A percentile compares a stretch with the other conserved stretches of the same genome.
These are phyloP conservation scores for Druon quercuslanigerum DNA, from an alignment of 1,140 invertebrate species.

Conservation along the genomic window DNA sequence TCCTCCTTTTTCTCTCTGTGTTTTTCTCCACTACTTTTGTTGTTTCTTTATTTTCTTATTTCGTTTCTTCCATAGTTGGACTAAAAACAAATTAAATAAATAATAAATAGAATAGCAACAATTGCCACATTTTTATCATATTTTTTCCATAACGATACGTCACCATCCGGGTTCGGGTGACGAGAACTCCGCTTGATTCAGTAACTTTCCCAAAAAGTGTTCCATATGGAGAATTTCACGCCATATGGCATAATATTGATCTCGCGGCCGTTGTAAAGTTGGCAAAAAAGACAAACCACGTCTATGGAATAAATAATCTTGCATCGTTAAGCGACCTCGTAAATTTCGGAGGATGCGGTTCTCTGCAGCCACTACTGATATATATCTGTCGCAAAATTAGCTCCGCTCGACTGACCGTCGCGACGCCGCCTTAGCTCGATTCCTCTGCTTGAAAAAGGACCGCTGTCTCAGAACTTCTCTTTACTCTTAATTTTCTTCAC, in stretches of 20 bases:
- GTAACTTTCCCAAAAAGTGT: conserved; percentile 9
- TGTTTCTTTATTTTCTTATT: too few relatives aligned
- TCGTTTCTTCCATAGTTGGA: too few relatives aligned
- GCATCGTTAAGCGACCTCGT: conserved; percentile 41
- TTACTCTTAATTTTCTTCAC: too few relatives aligned
- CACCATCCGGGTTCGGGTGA: not conserved
- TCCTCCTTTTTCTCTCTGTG: too few relatives aligned
- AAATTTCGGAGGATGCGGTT: conserved; percentile 37
- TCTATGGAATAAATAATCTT: conserved; percentile 56
- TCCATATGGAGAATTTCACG: conserved; percentile 42
- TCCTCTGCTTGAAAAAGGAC: not conserved
- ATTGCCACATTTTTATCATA: not conserved
- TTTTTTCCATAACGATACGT: conserved; percentile 15
- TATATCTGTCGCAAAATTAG: conserved; percentile 42
- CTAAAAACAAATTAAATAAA: too few relatives aligned
- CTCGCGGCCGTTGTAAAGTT: conserved; percentile 28
- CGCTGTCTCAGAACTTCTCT: too few relatives aligned
- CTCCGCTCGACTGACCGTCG: conserved; percentile 7
- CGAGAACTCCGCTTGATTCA: conserved; percentile 15
- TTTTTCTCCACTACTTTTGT: too few relatives aligned
- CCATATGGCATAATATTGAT: conserved; percentile 57
- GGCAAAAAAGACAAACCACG: conserved; percentile 50
- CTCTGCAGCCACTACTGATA: conserved; percentile 24
- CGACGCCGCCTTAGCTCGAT: conserved; percentile 13
- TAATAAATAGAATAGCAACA: not conserved